Evolutionary conservation across 2,888 invertebrate genomes (phyloP).

Genomic region (Phaonia tiefii): DNA sequence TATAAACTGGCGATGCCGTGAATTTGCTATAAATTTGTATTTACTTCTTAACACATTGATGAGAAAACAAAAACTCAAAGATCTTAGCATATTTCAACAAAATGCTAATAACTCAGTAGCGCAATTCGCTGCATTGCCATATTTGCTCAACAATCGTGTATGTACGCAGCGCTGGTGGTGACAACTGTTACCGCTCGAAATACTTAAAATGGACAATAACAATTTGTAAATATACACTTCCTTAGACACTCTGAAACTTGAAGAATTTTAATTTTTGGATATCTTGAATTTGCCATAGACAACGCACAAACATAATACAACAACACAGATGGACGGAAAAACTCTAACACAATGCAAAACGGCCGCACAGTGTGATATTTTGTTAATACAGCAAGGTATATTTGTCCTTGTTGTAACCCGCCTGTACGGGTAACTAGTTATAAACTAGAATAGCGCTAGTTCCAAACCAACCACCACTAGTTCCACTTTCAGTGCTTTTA

Average conservation of each 20-base stretch:
- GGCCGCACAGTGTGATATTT: no score
- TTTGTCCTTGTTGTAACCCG: no score
- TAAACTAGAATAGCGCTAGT: no score
- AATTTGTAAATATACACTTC: slow-evolving; percentile 68
- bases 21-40: no score
- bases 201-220: slow-evolving; percentile 65
- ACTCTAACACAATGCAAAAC: slow-evolving; percentile 49
- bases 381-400: no score
- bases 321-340: slow-evolving; percentile 4
- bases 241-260: slow-evolving; percentile 62
- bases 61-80: no score
- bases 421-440: no score
- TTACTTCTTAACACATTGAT: no score
- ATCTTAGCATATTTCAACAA: slow-evolving; percentile 57
- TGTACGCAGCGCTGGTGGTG: slow-evolving; percentile 15
- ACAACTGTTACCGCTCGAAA: slow-evolving; percentile 13
- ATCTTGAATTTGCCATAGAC: slow-evolving; percentile 61
- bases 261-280: slow-evolving; percentile 39
- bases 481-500: no score
- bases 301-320: slow-evolving; percentile 20
- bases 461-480: no score
- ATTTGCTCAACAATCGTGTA: slow-evolving; percentile 57
- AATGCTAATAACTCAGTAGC: slow-evolving; percentile 61
- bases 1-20: no score
- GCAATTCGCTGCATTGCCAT: slow-evolving; percentile 50